These are phyloP conservation scores for Camelus bactrianus DNA, from an alignment of 2,113 vertebrate species.

Conservation along the genomic window DNA sequence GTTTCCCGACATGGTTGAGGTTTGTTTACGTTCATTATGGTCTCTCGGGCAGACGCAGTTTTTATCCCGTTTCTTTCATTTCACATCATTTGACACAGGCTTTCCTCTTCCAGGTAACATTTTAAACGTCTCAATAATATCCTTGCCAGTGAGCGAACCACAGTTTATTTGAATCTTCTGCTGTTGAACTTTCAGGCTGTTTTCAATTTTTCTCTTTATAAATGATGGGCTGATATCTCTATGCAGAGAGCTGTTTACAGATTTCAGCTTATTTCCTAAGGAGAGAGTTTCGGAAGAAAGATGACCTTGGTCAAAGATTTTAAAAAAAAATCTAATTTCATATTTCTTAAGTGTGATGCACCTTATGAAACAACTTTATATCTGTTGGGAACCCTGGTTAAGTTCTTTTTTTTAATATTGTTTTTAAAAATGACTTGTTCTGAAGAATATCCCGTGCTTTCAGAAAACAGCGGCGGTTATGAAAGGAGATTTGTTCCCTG, in stretches of 20 bases:
- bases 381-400: conserved; percentile 73
- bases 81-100: background rate
- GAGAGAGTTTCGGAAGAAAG: conserved; percentile 61
- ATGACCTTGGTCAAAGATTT: conserved; percentile 51
- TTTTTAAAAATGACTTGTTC: conserved; percentile 75
- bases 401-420: conserved; percentile 70
- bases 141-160: background rate
- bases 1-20: background rate
- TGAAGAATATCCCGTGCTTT: conserved; percentile 71
- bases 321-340: conserved; percentile 65
- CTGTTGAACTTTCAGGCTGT: conserved; percentile 5
- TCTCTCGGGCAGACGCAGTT: background rate
- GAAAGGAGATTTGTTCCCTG: conserved; percentile 72
- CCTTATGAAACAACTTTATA: conserved; percentile 74
- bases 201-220: conserved; percentile 26
- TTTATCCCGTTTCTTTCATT: background rate
- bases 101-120: background rate
- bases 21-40: background rate
- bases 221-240: background rate
- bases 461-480: conserved; percentile 66
- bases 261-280: conserved; percentile 25
- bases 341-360: conserved; percentile 65
- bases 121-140: background rate
- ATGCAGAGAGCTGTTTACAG: background rate
- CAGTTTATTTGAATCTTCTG: background rate